A percentile compares a stretch with the other conserved stretches of the same genome.
These are phyloP conservation scores for Cephus sareptanus DNA, from an alignment of 2,888 invertebrate species.

Conservation along the genomic window DNA sequence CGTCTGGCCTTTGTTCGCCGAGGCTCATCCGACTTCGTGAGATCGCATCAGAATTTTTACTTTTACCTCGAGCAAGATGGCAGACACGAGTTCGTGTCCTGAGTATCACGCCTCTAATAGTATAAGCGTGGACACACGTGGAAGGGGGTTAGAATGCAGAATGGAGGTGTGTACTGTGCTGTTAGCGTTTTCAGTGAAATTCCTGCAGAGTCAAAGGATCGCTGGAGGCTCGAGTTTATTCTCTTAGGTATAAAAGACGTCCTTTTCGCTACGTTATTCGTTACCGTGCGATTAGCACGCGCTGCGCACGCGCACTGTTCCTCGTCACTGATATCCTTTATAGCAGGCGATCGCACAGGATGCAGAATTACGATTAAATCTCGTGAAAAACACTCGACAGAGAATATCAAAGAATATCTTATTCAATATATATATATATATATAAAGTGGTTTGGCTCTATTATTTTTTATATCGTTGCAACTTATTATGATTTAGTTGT, in stretches of 20 bases:
- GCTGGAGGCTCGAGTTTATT: constrained; percentile 32
- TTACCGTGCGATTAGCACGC: background rate
- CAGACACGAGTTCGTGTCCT: background rate
- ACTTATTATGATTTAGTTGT: background rate
- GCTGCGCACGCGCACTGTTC: background rate
- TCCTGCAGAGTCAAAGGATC: constrained; percentile 44
- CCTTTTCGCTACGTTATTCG: background rate
- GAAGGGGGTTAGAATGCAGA: constrained; percentile 41
- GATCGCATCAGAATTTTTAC: background rate
- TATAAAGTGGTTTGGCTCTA: background rate
- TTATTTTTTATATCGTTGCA: background rate
- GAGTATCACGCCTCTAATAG: constrained; percentile 8
- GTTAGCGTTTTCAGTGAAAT: constrained; percentile 45
- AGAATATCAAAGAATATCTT: background rate
- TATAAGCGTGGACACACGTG: constrained; percentile 32
- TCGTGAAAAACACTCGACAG: background rate
- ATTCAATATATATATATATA: background rate
- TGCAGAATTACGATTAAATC: background rate
- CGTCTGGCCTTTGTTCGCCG: background rate
- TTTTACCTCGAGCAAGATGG: background rate
- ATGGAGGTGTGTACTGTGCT: constrained; percentile 43
- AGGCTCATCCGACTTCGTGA: background rate
- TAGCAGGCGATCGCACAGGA: background rate
- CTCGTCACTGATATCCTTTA: background rate
- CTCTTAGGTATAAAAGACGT: constrained; percentile 11